Percentiles rank a stretch among this genome's conserved stretches.
These are phyloP conservation scores for Rhinichthys klamathensis DNA, from an alignment of 2,113 vertebrate genomes.

Conservation along the genomic window DNA sequence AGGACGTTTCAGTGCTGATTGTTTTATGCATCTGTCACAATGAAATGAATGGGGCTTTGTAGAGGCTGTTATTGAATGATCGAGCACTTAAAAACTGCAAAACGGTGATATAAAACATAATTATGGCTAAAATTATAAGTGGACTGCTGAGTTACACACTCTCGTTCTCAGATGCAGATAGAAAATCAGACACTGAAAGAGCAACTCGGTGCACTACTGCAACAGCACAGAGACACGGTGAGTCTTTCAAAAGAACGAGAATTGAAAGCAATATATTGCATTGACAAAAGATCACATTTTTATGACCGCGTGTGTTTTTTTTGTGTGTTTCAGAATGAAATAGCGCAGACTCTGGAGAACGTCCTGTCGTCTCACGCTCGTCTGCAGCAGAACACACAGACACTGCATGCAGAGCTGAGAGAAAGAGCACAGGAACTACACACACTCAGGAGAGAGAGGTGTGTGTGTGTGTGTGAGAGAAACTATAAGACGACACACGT, in stretches of 20 bases:
- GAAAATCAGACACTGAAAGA: slow-evolving; percentile 67
- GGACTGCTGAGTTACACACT: not conserved
- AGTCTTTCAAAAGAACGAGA: not conserved
- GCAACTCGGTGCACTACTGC: slow-evolving; percentile 58
- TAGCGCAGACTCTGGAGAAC: slow-evolving; percentile 67
- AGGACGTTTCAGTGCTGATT: not conserved
- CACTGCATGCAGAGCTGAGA: slow-evolving; percentile 69
- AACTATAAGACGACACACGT: not conserved
- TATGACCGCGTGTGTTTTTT: not conserved
- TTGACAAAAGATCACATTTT: not conserved
- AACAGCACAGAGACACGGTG: not conserved
- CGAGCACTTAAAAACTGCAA: not conserved
- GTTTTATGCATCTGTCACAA: not conserved
- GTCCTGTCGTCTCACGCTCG: slow-evolving; percentile 68
- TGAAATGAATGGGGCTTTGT: not conserved
- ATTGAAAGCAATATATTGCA: not conserved
- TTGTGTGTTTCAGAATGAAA: slow-evolving; percentile 62
- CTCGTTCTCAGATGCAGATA: slow-evolving; percentile 61
- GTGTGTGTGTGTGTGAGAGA: slow-evolving; percentile 17
- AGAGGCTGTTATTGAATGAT: not conserved
- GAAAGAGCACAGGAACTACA: slow-evolving; percentile 67
- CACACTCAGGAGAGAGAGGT: slow-evolving; percentile 73
- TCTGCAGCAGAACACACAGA: slow-evolving; percentile 71
- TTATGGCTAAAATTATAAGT: not conserved
- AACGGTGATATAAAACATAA: not conserved